Percentiles rank a stretch among this genome's conserved stretches.
Conservation (phyloP, 2,113 vertebrate genomes). For the Oenanthe oenanthe region DNA sequence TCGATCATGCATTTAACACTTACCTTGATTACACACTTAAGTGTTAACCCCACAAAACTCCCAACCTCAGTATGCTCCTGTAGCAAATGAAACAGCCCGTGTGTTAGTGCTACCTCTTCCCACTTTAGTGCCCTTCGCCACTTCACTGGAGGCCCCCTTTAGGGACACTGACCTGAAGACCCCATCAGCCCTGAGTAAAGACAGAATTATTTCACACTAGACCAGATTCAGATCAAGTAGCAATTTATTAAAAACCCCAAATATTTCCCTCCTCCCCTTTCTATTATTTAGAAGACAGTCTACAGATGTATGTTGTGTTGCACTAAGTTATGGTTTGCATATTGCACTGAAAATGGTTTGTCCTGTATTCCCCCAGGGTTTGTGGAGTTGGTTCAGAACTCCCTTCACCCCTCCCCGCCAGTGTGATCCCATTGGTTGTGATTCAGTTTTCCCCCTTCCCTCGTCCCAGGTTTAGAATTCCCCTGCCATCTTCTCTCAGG, state of each 20-base stretch:
- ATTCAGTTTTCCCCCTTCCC: too few relatives aligned
- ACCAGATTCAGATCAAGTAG: background rate
- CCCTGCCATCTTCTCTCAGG: too few relatives aligned
- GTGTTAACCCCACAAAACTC: background rate
- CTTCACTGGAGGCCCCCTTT: background rate
- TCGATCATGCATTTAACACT: background rate
- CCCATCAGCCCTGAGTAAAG: background rate
- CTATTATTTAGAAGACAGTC: background rate
- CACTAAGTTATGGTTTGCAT: too few relatives aligned
- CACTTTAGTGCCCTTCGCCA: background rate
- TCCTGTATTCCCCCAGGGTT: too few relatives aligned
- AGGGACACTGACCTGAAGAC: background rate
- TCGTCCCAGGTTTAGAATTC: too few relatives aligned
- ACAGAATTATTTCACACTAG: background rate
- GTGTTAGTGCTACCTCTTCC: background rate
- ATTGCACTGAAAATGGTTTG: too few relatives aligned
- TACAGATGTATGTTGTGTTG: background rate
- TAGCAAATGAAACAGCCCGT: background rate
- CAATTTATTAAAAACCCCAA: background rate
- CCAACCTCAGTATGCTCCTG: background rate
- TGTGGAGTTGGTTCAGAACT: too few relatives aligned
- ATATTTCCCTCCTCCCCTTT: background rate
- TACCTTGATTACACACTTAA: too few relatives aligned
- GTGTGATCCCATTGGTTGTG: too few relatives aligned
- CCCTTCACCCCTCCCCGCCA: too few relatives aligned